Conservation (phyloP, 1,140 invertebrate species). For the Archegozetes longisetosus region DNA sequence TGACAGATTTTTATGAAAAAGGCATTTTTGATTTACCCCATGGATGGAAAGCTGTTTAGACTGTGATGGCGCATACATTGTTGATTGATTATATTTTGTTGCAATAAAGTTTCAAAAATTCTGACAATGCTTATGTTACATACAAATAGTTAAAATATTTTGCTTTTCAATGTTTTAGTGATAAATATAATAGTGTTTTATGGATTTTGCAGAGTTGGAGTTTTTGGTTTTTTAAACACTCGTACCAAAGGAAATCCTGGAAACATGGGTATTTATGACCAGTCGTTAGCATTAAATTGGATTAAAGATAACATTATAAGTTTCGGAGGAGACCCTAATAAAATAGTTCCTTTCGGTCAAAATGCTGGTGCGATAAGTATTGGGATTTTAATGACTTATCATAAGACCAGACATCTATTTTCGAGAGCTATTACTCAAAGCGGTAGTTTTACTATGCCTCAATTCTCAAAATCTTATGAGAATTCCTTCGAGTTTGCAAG, state of each 20-base stretch:
- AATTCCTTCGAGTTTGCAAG: no score
- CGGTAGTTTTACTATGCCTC: no score
- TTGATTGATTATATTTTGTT: no score
- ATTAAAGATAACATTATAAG: slow-evolving; percentile 28
- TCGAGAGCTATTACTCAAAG: neutral
- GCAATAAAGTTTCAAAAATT: no score
- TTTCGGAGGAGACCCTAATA: slow-evolving; percentile 30
- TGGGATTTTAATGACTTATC: neutral
- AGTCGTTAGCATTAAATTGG: slow-evolving; percentile 28
- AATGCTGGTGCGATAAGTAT: slow-evolving; percentile 6
- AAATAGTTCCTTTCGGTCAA: slow-evolving; percentile 7
- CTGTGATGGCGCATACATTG: no score
- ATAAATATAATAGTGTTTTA: no score
- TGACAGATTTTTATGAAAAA: no score
- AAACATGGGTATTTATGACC: slow-evolving; percentile 3
- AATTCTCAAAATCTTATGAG: no score
- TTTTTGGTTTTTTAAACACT: slow-evolving; percentile 82
- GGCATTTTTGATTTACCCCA: no score
- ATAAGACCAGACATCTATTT: neutral
- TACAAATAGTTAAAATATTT: no score
- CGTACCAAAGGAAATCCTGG: slow-evolving; percentile 42
- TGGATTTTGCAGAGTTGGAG: slow-evolving; percentile 70
- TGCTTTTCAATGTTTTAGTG: slow-evolving; percentile 86
- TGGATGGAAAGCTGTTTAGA: no score
- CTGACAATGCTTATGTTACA: no score